These are phyloP conservation scores for Coecobrya sp. DNA, from an alignment of 2,888 invertebrate species.

Conservation along the genomic window DNA sequence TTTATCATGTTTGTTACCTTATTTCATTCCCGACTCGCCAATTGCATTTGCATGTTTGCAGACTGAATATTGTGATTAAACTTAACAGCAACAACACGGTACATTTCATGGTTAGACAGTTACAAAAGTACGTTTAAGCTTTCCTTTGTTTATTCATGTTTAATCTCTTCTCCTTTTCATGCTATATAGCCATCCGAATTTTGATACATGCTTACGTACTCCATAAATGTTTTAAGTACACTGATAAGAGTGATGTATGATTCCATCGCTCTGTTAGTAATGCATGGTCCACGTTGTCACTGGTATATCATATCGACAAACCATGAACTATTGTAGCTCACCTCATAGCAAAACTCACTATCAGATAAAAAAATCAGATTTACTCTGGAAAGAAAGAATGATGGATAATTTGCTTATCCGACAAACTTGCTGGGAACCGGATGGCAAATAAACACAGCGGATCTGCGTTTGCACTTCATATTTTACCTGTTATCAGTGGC, in stretches of 20 bases:
- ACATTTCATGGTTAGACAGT: not conserved
- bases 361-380: slow-evolving; percentile 21
- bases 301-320: not conserved
- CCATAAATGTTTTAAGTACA: not conserved
- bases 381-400: slow-evolving; percentile 20
- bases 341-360: not conserved
- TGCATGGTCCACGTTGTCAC: not conserved
- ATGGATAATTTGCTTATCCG: slow-evolving; percentile 47
- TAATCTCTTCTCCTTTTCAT: slow-evolving; percentile 5
- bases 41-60: slow-evolving; percentile 7
- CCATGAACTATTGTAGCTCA: not conserved
- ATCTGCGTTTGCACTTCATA: slow-evolving; percentile 55
- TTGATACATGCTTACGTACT: slow-evolving; percentile 3
- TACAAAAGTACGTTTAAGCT: slow-evolving; percentile 19
- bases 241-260: slow-evolving; percentile 4
- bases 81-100: slow-evolving; percentile 24
- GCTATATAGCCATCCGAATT: slow-evolving; percentile 1
- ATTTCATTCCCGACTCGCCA: not conserved
- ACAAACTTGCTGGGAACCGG: not conserved
- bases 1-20: not conserved
- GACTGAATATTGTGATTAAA: not conserved
- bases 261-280: not conserved
- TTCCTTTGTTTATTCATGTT: slow-evolving; percentile 15
- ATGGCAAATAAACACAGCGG: not conserved
- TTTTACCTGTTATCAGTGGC: slow-evolving; percentile 55